phyloP scores from a whole-genome alignment of 2,888 invertebrate species.

The Limnephilus lunatus region DNA sequence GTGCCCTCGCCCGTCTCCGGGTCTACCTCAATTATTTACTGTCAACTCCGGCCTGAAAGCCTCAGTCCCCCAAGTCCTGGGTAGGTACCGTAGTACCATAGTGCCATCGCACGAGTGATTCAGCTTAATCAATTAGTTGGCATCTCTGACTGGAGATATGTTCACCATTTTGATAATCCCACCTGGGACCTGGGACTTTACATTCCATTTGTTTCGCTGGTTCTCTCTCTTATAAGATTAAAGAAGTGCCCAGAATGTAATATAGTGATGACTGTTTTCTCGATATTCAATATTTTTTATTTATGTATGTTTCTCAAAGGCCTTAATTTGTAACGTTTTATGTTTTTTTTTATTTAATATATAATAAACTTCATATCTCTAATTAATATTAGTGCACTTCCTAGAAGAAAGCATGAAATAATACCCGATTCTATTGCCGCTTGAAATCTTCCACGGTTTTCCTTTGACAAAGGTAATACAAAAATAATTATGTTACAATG shows the following conservation, averaged over 20 bases:
- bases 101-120: not conserved
- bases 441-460: not conserved
- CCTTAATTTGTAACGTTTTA: not conserved
- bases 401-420: no score
- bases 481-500: no score
- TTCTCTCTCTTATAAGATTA: not conserved
- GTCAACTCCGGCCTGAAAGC: not conserved
- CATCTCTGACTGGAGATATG: slow-evolving; percentile 2
- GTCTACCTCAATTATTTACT: slow-evolving; percentile 2
- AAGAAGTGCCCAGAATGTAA: not conserved
- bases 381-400: no score
- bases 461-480: not conserved
- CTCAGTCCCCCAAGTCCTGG: not conserved
- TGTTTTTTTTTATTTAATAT: not conserved
- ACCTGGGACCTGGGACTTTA: slow-evolving; percentile 8
- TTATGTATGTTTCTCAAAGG: not conserved
- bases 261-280: not conserved
- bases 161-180: slow-evolving; percentile 36
- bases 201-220: slow-evolving; percentile 4
- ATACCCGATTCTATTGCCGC: not conserved
- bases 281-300: not conserved
- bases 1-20: not conserved
- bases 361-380: not conserved
- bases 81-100: not conserved
- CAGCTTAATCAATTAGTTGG: slow-evolving; percentile 13